Evolutionary conservation across 2,797 vertebrate genomes (phyloP), one percentile per base, ranked within the genome.

Genomic region (Coccyzus lansbergi): DNA sequence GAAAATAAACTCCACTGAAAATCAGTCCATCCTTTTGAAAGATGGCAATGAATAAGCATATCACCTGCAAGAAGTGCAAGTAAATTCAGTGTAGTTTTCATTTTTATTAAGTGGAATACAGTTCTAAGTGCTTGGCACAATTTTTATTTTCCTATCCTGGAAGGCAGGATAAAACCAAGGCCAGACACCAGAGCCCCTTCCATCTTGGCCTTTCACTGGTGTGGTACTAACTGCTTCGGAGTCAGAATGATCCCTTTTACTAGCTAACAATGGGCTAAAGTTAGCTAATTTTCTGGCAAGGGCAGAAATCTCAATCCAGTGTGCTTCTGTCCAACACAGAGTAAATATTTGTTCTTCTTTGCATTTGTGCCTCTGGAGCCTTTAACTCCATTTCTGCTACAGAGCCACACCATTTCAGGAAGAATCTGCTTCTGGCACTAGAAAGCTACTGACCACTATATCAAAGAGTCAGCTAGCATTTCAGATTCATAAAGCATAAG

Each of bases 331-430:
- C 56, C 87, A 86, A 42, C n/a, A 58, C 63, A 68, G 18, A 29
- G 60, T 80, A 94, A 95, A 95, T 94, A 97, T 92, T 94, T 94
- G 64, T 33, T 92, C 85, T 91, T 58, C 52, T 82, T 68, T 44
- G 63, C 17, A 25, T 76, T 56, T 91, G 42, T 48, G 60, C 70
- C 60, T 86, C 69, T 69, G 42, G 48, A 92, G 48, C 40, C 51
- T 91, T 92, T 56, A 68, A 83, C 48, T 88, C 72, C 15, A 40
- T 56, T 86, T 75, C 70, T 79, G 64, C 60, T 90, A 80, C 17
- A 69, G 58, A 55, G 36, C 36, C 8, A 7, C 56, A 75, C 52
- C 75, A 64, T 60, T 84, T 71, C 36, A 84, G 8, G 1, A 75
- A 68, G 26, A 88, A 88, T 82, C 68, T 70, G 60, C n/a, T 81